These are phyloP conservation scores for Torymus aiolomorphi DNA, from an alignment of 2,888 invertebrate species.

Conservation along the genomic window DNA sequence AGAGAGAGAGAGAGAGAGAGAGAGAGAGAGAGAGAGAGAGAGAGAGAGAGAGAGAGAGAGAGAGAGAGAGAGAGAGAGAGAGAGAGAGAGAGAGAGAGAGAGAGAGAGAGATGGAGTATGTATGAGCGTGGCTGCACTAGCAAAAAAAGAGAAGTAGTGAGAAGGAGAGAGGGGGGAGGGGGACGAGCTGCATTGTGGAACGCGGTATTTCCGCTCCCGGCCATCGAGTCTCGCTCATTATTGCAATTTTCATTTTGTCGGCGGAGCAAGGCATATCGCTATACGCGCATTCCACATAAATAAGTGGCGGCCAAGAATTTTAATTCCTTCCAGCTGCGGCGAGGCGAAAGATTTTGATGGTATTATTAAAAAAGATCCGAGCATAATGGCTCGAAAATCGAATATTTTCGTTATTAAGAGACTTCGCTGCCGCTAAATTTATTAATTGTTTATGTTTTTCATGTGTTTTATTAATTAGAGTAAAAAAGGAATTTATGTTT, in stretches of 20 bases:
- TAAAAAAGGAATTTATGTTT: no score
- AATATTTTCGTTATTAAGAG: no score
- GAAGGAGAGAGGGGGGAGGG: neutral
- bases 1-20: no score
- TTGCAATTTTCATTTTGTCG: slow-evolving; percentile 50
- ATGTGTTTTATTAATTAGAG: no score
- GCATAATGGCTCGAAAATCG: neutral
- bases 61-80: no score
- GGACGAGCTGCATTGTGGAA: slow-evolving; percentile 4
- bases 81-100: no score
- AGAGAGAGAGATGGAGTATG: no score
- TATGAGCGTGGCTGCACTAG: no score
- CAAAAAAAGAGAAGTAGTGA: neutral
- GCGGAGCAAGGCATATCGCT: neutral
- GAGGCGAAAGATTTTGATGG: slow-evolving; percentile 2
- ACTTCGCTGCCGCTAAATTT: no score
- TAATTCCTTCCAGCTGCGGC: slow-evolving; percentile 16
- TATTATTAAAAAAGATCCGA: neutral
- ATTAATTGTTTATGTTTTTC: no score
- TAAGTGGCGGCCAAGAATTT: slow-evolving; percentile 40
- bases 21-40: no score
- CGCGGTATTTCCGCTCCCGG: slow-evolving; percentile 22
- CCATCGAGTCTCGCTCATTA: slow-evolving; percentile 48
- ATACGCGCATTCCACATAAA: slow-evolving; percentile 35
- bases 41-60: no score